These are phyloP conservation scores for Colinus virginianus DNA, from an alignment of 2,113 vertebrate species.

Conservation along the genomic window DNA sequence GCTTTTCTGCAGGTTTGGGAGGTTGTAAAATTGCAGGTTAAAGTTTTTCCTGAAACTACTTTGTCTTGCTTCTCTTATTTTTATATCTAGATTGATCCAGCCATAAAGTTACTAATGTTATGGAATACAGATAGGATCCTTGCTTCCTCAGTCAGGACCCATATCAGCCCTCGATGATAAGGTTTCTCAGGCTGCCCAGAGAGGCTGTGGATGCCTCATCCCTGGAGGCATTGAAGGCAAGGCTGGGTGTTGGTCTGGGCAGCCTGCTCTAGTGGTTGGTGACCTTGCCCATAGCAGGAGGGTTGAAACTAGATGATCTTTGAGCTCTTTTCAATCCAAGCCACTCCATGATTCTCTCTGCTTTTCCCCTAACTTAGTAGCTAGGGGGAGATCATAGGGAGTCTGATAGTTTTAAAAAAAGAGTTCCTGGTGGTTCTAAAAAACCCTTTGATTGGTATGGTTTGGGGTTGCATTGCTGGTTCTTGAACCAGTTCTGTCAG, in stretches of 20 bases:
- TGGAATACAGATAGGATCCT: not conserved
- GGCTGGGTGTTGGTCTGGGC: too few species aligned
- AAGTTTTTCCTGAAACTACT: not conserved
- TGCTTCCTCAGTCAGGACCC: not conserved
- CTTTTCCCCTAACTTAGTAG: fast-evolving
- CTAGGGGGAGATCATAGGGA: fast-evolving
- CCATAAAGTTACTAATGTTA: too few species aligned
- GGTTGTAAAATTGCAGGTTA: not conserved
- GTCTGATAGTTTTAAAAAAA: not conserved
- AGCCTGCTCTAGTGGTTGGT: too few species aligned
- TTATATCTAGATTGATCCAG: not conserved
- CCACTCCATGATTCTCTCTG: not conserved
- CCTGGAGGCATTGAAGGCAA: too few species aligned
- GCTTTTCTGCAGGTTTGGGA: not conserved
- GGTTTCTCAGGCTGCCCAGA: too few species aligned
- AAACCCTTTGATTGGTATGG: fast-evolving
- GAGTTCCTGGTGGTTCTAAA: not conserved
- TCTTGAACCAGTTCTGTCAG: not conserved
- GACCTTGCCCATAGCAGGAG: too few species aligned
- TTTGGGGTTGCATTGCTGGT: not conserved
- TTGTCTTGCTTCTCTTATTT: not conserved
- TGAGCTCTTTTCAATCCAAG: too few species aligned
- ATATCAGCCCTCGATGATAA: not conserved
- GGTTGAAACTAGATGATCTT: too few species aligned
- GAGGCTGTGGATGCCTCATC: not conserved